A percentile compares a stretch with the other conserved stretches of the same genome.
phyloP scores from a whole-genome alignment of 1,140 invertebrate species.

The Heterodera schachtii region DNA sequence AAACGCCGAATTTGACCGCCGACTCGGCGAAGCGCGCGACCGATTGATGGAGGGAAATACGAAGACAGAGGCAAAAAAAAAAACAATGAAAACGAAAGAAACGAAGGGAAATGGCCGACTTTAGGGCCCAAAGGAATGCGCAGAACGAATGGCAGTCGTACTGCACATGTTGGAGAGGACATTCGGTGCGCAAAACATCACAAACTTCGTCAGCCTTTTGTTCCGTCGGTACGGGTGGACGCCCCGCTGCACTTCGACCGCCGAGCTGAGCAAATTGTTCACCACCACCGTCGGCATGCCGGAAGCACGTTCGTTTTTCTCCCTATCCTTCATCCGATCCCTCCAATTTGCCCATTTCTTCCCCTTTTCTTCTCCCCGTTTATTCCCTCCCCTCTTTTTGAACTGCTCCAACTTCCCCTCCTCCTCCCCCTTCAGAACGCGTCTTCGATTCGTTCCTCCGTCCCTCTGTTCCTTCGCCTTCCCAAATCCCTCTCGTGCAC shows the following conservation, averaged over 20 bases:
- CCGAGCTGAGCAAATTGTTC: slow-evolving; percentile 23
- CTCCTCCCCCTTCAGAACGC: slow-evolving; percentile 12
- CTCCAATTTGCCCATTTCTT: no score
- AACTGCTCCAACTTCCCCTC: background rate
- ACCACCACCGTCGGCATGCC: background rate
- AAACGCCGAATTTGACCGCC: slow-evolving; percentile 3
- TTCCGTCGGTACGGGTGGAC: slow-evolving; percentile 26
- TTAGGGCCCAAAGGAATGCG: slow-evolving; percentile 19
- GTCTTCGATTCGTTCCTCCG: slow-evolving; percentile 32
- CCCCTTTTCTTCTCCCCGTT: background rate
- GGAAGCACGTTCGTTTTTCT: background rate
- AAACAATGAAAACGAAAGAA: background rate
- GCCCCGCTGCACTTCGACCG: slow-evolving; percentile 20
- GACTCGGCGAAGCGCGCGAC: slow-evolving; percentile 26
- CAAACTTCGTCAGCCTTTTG: slow-evolving; percentile 16
- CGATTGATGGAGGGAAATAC: background rate
- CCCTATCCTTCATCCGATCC: no score
- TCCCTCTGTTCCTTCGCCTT: background rate
- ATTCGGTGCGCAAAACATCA: slow-evolving; percentile 17
- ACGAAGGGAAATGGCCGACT: background rate
- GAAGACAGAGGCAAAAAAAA: background rate
- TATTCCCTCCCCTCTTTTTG: background rate
- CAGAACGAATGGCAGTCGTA: slow-evolving; percentile 24
- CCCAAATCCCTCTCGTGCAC: slow-evolving; percentile 14
- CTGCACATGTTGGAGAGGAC: slow-evolving; percentile 26